Evolutionary conservation across 2,113 vertebrate species (phyloP).

Genomic region (Neofelis nebulosa): DNA sequence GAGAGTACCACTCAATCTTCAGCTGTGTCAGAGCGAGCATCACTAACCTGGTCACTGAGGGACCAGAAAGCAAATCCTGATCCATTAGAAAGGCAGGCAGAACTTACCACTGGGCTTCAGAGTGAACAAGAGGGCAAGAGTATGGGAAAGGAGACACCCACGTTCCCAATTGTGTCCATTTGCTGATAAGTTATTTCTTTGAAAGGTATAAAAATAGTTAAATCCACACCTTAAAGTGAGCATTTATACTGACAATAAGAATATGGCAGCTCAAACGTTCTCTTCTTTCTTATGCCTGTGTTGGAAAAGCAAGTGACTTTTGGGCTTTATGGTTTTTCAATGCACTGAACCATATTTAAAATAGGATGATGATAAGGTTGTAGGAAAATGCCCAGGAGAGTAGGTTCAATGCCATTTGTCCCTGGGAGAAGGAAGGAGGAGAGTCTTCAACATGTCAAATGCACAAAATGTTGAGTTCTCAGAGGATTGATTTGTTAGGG

Average conservation of each 20-base stretch:
- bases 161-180: background rate
- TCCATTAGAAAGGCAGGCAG: background rate
- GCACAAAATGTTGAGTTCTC: background rate
- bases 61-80: background rate
- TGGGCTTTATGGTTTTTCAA: background rate
- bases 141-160: background rate
- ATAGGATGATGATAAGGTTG: background rate
- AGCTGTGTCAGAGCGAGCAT: background rate
- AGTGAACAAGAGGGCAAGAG: background rate
- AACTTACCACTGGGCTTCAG: background rate
- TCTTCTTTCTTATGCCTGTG: background rate
- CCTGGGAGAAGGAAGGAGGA: background rate
- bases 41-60: background rate
- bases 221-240: background rate
- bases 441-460: background rate
- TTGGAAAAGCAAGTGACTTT: background rate
- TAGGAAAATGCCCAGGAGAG: background rate
- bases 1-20: background rate
- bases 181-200: background rate
- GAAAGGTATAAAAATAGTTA: background rate
- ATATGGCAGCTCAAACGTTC: background rate
- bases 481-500: background rate
- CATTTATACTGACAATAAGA: background rate
- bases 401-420: background rate
- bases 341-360: background rate